Percentiles rank a stretch among this genome's conserved stretches.
Evolutionary conservation across 2,888 invertebrate species (phyloP).

Genomic region (Drosophila neotestacea): DNA sequence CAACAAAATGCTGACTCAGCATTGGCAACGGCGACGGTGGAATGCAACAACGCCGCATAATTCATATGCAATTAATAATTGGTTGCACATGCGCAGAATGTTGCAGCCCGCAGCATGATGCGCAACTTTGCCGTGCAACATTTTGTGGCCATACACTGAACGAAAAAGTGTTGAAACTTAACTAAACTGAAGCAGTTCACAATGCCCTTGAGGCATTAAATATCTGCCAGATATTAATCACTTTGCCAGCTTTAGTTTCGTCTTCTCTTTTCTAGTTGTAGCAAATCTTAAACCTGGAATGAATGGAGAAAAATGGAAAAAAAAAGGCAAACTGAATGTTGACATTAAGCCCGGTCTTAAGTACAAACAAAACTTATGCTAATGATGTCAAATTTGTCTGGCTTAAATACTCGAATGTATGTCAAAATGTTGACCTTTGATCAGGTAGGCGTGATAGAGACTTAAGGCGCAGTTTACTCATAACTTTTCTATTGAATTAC

Average conservation of each 20-base stretch:
- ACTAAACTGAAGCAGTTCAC: neutral
- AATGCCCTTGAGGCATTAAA: constrained; percentile 3
- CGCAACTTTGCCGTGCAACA: constrained; percentile 41
- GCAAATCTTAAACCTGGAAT: neutral
- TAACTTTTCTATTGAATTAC: constrained; percentile 55
- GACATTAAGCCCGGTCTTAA: constrained; percentile 24
- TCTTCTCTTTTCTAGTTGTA: constrained; percentile 4
- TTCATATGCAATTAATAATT: constrained; percentile 83
- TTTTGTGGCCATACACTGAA: constrained; percentile 39
- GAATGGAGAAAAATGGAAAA: neutral
- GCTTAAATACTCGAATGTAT: constrained; percentile 31
- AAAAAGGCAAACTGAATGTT: constrained; percentile 4
- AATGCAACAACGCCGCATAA: constrained; percentile 62
- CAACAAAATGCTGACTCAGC: constrained; percentile 72
- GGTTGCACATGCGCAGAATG: constrained; percentile 77
- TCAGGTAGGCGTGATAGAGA: constrained; percentile 36
- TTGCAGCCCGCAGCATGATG: constrained; percentile 66
- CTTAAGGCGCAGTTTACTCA: constrained; percentile 34
- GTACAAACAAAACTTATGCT: constrained; percentile 19
- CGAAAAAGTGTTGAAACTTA: constrained; percentile 10
- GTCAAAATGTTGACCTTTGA: constrained; percentile 46
- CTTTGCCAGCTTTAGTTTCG: constrained; percentile 14
- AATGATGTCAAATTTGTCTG: constrained; percentile 44
- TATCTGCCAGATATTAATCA: constrained; percentile 16
- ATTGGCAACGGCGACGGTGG: constrained; percentile 20